Percentiles rank a stretch among this genome's conserved stretches.
Evolutionary conservation across 2,797 vertebrate genomes (phyloP).

Genomic region (Danionella dracula): DNA sequence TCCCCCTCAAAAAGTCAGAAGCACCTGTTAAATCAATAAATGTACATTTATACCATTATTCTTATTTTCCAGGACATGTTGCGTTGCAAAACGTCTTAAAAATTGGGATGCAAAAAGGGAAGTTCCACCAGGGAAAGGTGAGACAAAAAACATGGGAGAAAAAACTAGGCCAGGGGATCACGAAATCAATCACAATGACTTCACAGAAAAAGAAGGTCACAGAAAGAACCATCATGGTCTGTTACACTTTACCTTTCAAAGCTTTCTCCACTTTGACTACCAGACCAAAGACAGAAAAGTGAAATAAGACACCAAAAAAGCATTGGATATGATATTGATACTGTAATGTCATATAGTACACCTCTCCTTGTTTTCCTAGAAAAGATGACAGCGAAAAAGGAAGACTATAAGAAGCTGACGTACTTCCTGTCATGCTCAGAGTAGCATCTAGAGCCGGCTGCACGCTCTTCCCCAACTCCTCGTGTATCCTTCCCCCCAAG

Average conservation of each 20-base stretch:
- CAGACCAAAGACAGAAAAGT: slow-evolving; percentile 63
- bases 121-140: slow-evolving; percentile 9
- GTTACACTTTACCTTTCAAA: slow-evolving; percentile 74
- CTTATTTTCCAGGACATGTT: no score
- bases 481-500: slow-evolving; percentile 78
- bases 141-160: slow-evolving; percentile 7
- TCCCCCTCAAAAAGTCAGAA: no score
- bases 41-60: neutral
- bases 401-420: neutral
- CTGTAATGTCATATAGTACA: neutral
- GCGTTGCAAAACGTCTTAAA: neutral
- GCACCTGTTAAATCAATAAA: neutral
- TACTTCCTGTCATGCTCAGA: slow-evolving; percentile 83
- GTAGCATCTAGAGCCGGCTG: slow-evolving; percentile 78
- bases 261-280: slow-evolving; percentile 83
- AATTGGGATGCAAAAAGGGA: neutral
- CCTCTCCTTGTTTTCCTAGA: neutral
- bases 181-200: slow-evolving; percentile 48
- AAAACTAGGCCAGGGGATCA: slow-evolving; percentile 46
- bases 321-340: neutral
- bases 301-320: slow-evolving; percentile 34
- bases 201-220: slow-evolving; percentile 55
- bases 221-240: slow-evolving; percentile 42
- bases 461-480: slow-evolving; percentile 76
- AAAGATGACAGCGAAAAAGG: neutral